Evolutionary conservation across 2,113 vertebrate species (phyloP), one percentile per base, ranked within the genome.

Genomic region (Malurus alboscapulatus): DNA sequence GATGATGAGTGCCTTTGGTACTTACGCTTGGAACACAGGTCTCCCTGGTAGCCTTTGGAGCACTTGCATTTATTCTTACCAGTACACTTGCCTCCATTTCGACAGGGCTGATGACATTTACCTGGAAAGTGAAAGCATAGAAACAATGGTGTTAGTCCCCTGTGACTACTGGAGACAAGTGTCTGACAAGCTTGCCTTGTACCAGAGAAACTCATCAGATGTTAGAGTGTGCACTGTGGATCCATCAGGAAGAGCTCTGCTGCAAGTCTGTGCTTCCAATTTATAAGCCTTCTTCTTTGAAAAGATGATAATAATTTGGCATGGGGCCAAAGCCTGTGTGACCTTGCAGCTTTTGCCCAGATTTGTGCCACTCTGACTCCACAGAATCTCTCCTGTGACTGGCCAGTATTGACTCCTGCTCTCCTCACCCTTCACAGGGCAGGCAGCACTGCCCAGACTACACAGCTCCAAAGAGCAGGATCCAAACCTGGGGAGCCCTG

Each of bases 41-140:
- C 98, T 89, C 98, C 98, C 78, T 98, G 98, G 94, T 98, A 99
- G 83, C 98, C 98, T 95, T 98, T 99, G 95, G 97, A 97, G 68
- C 98, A 99, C 95, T 99, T 99, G 96, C 98, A 99, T 90, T 98
- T 99, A 94, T 98, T 98, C 96, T 95, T 98, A n/a, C 98, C 98
- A 26, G 97, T 98, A 95, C 98, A 99, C 97, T 98, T 99, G 59
- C 98, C 98, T 96, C 98, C 98, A 57, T 99, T 99, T 94, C 97
- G 96, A 96, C 98, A 99, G 24, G 98, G 97, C 72, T 98, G 98
- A 24, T 97, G 97, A 90, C 98, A 99, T 97, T 98, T 98, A 97
- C 98, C 98, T 99, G 88, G 57, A 95, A 94, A 54, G 91, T 12
- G 24, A 53, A 95, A 94, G 42, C 18, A 69, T 0, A 10, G 58